Conservation (phyloP, 2,888 invertebrate genomes). For the Amphimallon solstitiale region DNA sequence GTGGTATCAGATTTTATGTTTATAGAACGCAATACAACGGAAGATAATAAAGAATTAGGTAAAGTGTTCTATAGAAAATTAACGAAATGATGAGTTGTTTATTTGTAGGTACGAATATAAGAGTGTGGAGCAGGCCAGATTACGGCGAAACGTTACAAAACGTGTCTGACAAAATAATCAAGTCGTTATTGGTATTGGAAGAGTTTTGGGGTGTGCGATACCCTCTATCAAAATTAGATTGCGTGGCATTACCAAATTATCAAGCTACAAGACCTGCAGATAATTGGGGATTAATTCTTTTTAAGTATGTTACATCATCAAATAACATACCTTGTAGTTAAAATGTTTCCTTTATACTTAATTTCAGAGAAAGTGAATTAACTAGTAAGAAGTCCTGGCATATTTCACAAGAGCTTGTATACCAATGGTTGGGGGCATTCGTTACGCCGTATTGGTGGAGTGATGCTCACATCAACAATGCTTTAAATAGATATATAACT, state of each 20-base stretch:
- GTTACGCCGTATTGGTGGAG: conserved; percentile 83
- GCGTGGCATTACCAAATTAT: conserved; percentile 79
- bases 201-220: conserved; percentile 73
- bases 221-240: conserved; percentile 75
- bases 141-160: conserved; percentile 69
- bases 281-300: conserved; percentile 82
- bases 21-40: conserved; percentile 43
- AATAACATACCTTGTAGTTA: background rate
- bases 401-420: conserved; percentile 77
- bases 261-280: conserved; percentile 78
- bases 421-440: conserved; percentile 83
- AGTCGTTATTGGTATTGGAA: conserved; percentile 70
- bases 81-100: conserved; percentile 1
- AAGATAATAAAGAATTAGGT: conserved; percentile 53
- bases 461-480: conserved; percentile 80
- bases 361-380: conserved; percentile 77
- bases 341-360: conserved; percentile 7
- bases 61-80: conserved; percentile 4
- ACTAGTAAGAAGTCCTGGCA: conserved; percentile 73
- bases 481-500: conserved; percentile 79
- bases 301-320: conserved; percentile 69
- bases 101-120: conserved; percentile 63
- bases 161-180: conserved; percentile 68
- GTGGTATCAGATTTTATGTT: conserved; percentile 73
- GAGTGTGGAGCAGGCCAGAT: conserved; percentile 73